Percentiles rank a stretch among this genome's conserved stretches.
Evolutionary conservation across 2,888 invertebrate species (phyloP).

Genomic region (Aphidius colemani): DNA sequence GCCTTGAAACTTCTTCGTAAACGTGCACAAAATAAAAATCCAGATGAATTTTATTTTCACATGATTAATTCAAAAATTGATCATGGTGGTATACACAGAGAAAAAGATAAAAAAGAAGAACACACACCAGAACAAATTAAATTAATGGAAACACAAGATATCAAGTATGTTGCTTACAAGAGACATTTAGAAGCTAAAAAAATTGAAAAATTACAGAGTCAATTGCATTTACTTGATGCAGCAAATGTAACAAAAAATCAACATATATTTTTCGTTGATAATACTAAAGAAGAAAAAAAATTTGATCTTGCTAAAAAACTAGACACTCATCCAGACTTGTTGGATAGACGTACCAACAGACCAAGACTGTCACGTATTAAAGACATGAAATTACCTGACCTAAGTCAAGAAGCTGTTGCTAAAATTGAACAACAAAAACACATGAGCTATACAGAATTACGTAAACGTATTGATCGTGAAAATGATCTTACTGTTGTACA

Average conservation of each 20-base stretch:
- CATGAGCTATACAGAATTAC: slow-evolving; percentile 74
- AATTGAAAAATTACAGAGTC: slow-evolving; percentile 74
- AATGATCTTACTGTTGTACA: slow-evolving; percentile 76
- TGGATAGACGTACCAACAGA: slow-evolving; percentile 73
- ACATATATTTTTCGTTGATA: slow-evolving; percentile 77
- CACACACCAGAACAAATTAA: slow-evolving; percentile 83
- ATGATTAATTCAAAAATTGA: slow-evolving; percentile 87
- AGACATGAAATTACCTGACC: slow-evolving; percentile 65
- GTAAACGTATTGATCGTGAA: slow-evolving; percentile 78
- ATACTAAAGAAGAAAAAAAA: slow-evolving; percentile 64
- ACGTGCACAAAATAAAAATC: slow-evolving; percentile 89
- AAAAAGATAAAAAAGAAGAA: slow-evolving; percentile 71
- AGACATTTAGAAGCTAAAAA: slow-evolving; percentile 81
- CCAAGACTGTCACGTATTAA: slow-evolving; percentile 67
- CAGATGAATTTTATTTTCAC: slow-evolving; percentile 98
- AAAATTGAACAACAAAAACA: slow-evolving; percentile 67
- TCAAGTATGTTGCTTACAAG: slow-evolving; percentile 87
- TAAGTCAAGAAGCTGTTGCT: slow-evolving; percentile 63
- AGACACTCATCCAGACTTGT: slow-evolving; percentile 75
- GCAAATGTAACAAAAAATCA: slow-evolving; percentile 72
- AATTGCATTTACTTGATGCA: slow-evolving; percentile 81
- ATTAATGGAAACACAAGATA: slow-evolving; percentile 89
- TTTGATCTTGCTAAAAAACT: slow-evolving; percentile 74
- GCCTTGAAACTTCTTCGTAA: slow-evolving; percentile 81
- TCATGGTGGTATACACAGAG: slow-evolving; percentile 67